Evolutionary conservation across 2,888 invertebrate genomes (phyloP).

Genomic region (Drosophila pseudotalamancana): DNA sequence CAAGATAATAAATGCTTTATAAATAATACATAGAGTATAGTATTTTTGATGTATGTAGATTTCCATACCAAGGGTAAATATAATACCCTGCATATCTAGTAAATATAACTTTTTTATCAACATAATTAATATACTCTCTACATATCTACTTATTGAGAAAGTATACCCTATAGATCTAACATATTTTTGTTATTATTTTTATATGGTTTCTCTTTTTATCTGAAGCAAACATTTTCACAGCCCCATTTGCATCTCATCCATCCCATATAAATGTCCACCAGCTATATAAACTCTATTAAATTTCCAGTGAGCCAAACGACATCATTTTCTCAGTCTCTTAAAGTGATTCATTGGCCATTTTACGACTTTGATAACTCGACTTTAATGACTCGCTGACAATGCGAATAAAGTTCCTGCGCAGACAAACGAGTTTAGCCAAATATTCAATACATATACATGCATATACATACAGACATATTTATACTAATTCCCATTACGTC

Average conservation of each 20-base stretch:
- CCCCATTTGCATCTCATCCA: neutral
- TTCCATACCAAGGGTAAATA: too few species aligned
- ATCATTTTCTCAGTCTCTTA: conserved; percentile 5
- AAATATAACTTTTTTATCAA: too few species aligned
- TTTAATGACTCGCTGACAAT: conserved; percentile 54
- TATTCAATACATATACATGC: conserved; percentile 7
- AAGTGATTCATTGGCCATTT: conserved; percentile 25
- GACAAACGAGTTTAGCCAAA: conserved; percentile 37
- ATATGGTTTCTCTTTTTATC: too few species aligned
- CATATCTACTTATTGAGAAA: too few species aligned
- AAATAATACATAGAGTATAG: too few species aligned
- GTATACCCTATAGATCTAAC: too few species aligned
- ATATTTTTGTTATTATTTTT: too few species aligned
- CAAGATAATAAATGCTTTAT: neutral
- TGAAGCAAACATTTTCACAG: too few species aligned
- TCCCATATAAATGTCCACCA: neutral
- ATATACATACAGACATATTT: too few species aligned
- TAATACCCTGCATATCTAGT: too few species aligned
- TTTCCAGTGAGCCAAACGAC: conserved; percentile 7
- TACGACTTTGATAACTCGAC: conserved; percentile 39
- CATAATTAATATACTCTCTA: too few species aligned
- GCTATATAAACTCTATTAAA: neutral
- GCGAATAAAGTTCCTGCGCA: conserved; percentile 20
- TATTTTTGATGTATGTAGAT: too few species aligned
- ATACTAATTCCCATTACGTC: conserved; percentile 67